A percentile compares a stretch with the other conserved stretches of the same genome.
phyloP scores from a whole-genome alignment of 1,140 invertebrate genomes.

The Sinella curviseta region DNA sequence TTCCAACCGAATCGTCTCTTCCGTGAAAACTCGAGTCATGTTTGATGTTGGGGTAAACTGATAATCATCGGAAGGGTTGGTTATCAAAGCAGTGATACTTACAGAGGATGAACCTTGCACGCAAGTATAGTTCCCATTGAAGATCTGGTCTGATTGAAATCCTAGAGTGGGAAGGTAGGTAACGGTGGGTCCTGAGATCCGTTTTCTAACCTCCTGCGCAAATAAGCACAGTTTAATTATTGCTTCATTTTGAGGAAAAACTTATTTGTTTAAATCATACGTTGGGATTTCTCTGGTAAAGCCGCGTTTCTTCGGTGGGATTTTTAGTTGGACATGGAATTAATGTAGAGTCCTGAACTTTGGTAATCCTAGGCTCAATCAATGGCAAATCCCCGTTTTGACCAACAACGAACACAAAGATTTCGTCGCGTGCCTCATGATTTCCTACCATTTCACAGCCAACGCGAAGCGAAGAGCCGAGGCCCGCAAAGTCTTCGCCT shows the following conservation, averaged over 20 bases:
- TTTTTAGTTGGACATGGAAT: slow-evolving; percentile 4
- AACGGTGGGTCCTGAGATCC: not conserved
- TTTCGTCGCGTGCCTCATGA: not conserved
- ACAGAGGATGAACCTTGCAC: not conserved
- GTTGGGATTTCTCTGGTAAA: not conserved
- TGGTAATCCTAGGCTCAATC: not conserved
- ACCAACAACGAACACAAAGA: not conserved
- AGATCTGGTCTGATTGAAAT: not conserved
- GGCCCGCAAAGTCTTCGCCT: not conserved
- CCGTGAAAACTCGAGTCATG: not conserved
- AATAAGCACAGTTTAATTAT: not conserved
- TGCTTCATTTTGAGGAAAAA: not conserved
- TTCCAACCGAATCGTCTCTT: not conserved
- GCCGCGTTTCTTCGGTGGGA: not conserved
- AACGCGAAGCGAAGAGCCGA: not conserved
- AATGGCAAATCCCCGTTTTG: not conserved
- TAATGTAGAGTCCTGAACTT: not conserved
- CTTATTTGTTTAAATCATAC: not conserved
- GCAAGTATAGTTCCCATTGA: not conserved
- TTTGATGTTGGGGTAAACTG: not conserved
- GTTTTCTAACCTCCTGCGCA: not conserved
- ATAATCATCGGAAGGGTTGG: not conserved
- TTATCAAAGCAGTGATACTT: not conserved
- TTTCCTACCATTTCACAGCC: not conserved
- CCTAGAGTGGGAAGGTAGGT: not conserved